A percentile compares a stretch with the other conserved stretches of the same genome.
Evolutionary conservation across 1,140 invertebrate species (phyloP).

Genomic region (Pollicipes pollicipes): DNA sequence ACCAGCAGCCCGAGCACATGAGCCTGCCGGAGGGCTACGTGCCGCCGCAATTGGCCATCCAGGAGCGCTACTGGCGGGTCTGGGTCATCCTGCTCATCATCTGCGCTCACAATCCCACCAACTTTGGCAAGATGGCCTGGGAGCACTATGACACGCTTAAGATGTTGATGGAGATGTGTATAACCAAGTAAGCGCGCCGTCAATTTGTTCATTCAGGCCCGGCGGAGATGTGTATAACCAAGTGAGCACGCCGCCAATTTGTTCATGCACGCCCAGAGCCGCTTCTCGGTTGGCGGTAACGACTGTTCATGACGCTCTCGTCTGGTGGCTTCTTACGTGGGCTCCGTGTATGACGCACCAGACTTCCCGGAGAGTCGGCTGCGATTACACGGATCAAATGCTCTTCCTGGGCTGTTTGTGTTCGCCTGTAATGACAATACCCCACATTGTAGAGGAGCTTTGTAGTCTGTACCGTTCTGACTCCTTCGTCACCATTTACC

Average conservation of each 20-base stretch:
- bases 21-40: constrained; percentile 62
- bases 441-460: no score
- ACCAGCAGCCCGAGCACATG: constrained; percentile 85
- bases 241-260: no score
- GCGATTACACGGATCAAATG: no score
- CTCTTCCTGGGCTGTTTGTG: no score
- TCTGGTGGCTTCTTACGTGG: no score
- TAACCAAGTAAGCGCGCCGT: constrained; percentile 67
- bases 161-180: constrained; percentile 89
- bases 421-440: no score
- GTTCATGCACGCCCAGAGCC: neutral
- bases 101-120: constrained; percentile 73
- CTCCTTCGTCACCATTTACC: no score
- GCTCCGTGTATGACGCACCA: no score
- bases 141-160: constrained; percentile 79
- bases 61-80: constrained; percentile 80
- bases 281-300: neutral
- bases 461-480: no score
- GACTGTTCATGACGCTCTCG: no score
- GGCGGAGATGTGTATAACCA: constrained; percentile 95
- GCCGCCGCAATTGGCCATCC: constrained; percentile 75
- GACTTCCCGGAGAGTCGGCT: no score
- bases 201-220: no score
- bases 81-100: constrained; percentile 81
- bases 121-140: constrained; percentile 71